These are phyloP conservation scores for Drosophila multiciliata DNA, from an alignment of 2,888 invertebrate species.

Conservation along the genomic window DNA sequence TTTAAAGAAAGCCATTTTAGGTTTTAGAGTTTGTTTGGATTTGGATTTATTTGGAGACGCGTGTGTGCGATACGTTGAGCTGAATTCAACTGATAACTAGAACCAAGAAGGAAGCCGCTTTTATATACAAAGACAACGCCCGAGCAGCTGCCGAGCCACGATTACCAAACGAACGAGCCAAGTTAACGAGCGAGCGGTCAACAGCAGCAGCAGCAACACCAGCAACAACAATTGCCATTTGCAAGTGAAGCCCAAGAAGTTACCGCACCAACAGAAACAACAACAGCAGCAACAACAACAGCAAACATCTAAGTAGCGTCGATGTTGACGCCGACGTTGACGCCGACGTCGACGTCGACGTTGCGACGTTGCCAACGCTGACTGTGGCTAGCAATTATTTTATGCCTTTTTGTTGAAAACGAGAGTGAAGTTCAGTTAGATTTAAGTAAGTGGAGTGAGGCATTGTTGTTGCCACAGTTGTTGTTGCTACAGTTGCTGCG, in stretches of 20 bases:
- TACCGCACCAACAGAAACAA: constrained; percentile 34
- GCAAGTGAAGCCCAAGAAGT: constrained; percentile 72
- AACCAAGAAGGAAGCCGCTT: constrained; percentile 85
- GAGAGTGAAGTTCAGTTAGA: constrained; percentile 76
- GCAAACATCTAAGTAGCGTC: constrained; percentile 6
- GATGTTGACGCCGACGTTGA: neutral
- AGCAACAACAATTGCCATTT: constrained; percentile 49
- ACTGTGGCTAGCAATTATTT: constrained; percentile 58
- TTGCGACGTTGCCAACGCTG: constrained; percentile 26
- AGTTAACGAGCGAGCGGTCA: constrained; percentile 62
- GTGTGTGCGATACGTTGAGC: constrained; percentile 83
- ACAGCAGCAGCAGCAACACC: constrained; percentile 23
- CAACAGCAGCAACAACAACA: constrained; percentile 23
- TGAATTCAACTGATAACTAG: constrained; percentile 85
- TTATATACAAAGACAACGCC: constrained; percentile 85
- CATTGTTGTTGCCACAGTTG: constrained; percentile 41
- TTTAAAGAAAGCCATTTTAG: constrained; percentile 85
- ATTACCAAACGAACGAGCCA: constrained; percentile 43
- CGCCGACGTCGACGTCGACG: constrained; percentile 2
- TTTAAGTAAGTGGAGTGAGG: constrained; percentile 41
- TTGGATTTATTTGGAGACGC: constrained; percentile 38
- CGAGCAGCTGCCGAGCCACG: constrained; percentile 67
- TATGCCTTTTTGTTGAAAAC: constrained; percentile 63
- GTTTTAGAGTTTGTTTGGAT: constrained; percentile 35
- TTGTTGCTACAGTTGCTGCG: constrained; percentile 33